Conservation (phyloP, 2,888 invertebrate genomes). For the Clivina fossor region DNA sequence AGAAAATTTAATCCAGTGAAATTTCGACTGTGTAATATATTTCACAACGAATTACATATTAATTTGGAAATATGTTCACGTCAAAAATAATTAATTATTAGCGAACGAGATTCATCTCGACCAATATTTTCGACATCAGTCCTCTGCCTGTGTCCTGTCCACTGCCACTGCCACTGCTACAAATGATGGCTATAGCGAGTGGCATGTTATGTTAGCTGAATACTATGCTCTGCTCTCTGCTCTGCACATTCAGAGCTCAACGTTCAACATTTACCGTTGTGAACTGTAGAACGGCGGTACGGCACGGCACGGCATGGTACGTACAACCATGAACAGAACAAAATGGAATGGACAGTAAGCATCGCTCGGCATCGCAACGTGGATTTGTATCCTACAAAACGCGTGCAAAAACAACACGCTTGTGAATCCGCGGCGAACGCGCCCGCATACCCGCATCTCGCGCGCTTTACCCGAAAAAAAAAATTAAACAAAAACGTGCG, state of each 20-base stretch:
- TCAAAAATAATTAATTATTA: conserved; percentile 32
- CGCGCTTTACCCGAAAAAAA: conserved; percentile 4
- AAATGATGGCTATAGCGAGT: neutral
- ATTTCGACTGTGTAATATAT: conserved; percentile 33
- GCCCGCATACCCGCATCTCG: conserved; percentile 3
- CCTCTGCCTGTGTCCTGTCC: conserved; percentile 4
- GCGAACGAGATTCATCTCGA: conserved; percentile 21
- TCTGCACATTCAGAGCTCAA: conserved; percentile 2
- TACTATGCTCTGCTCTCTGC: too few species aligned
- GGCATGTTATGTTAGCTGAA: neutral
- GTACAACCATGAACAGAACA: too few species aligned
- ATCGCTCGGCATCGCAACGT: neutral
- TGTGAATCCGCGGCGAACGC: conserved; percentile 15
- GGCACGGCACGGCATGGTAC: neutral
- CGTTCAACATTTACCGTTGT: conserved; percentile 1
- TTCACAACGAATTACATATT: conserved; percentile 30
- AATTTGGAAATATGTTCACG: conserved; percentile 32
- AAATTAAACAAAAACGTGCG: conserved; percentile 1
- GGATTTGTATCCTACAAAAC: conserved; percentile 4
- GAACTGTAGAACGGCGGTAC: neutral
- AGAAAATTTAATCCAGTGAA: conserved; percentile 33
- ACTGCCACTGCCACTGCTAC: conserved; percentile 12
- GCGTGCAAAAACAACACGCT: conserved; percentile 13
- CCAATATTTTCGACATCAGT: conserved; percentile 13
- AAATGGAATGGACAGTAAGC: too few species aligned